phyloP scores from a whole-genome alignment of 2,113 vertebrate species.

The Anas platyrhynchos region DNA sequence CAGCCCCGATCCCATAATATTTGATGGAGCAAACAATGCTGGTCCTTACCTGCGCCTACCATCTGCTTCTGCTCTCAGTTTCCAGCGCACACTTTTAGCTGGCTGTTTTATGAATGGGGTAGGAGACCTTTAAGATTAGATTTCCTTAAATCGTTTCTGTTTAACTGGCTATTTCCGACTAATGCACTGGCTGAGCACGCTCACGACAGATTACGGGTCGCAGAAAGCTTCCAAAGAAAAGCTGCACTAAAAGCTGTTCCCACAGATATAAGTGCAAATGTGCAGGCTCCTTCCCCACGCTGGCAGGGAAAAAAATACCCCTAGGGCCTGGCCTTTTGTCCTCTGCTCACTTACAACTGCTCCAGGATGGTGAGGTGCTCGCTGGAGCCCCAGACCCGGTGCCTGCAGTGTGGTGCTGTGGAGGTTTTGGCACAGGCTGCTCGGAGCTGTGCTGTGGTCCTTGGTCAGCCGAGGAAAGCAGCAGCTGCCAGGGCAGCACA shows the following conservation, averaged over 20 bases:
- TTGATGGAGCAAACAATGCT: background rate
- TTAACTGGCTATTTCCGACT: background rate
- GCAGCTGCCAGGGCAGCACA: background rate
- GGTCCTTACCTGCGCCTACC: background rate
- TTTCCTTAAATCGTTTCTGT: background rate
- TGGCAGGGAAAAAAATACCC: background rate
- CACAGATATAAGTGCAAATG: fast-evolving
- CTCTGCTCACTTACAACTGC: background rate
- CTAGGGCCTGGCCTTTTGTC: too few relatives aligned
- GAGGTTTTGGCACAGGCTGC: background rate
- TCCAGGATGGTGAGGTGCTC: background rate
- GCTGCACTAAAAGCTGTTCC: fast-evolving
- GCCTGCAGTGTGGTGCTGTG: fast-evolving
- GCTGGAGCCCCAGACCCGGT: fast-evolving
- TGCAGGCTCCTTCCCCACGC: fast-evolving
- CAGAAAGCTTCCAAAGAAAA: background rate
- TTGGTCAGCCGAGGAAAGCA: fast-evolving
- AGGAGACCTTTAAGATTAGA: background rate
- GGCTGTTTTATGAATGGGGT: background rate
- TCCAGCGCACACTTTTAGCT: fast-evolving
- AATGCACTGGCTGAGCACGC: background rate
- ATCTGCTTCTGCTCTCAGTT: background rate
- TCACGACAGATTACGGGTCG: background rate
- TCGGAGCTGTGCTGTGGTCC: background rate
- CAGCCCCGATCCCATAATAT: background rate